Base-by-base conservation (phyloP, 2,888 invertebrate genomes). In the Leptopterna dolabrata region DNA sequence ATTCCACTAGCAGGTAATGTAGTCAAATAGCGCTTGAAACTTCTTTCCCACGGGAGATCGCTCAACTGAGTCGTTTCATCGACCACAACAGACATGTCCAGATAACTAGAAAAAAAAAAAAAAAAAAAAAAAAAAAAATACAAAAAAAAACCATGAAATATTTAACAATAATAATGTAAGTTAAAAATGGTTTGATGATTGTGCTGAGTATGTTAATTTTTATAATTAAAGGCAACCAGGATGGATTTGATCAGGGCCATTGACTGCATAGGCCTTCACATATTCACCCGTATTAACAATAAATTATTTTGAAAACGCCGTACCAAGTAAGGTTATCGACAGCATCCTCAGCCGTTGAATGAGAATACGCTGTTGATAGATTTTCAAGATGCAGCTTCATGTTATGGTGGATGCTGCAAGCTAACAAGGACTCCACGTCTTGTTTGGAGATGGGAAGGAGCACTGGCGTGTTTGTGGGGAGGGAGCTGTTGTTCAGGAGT, bases 1-100 rank as follows among this genome's bases (percentile, higher is more conserved):
- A 94, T 94, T 78, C 93, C 92, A 78, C 94, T 94, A 0, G 95
- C 94, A 0, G 95, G 95, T 76, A 94, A 93, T 0, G 94, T 93
- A 87, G 93, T 92, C 70, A 95, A 91, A 91, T 95, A 96, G 63
- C 95, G 92, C 43, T 92, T 92, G 89, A 95, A 93, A 0, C 93
- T 93, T 90, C 93, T 92, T 90, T 93, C 93, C 95, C 95, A 96
- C 13, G 94, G 93, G 88, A 94, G 92, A 63, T 45, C 19, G 16
- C n/a, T 14, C 24, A 86, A 55, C 19, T 78, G n/a, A 3, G 14
- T 4, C 13, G 0, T 55, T 41, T 27, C 13, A 36, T 55, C 63
- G 16, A 70, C 78, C 14, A 19, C 30, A 29, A 63, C 24, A n/a
- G 78, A 78, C 41, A 86, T 11, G 27, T 78, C 78, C 1, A 86